These are phyloP conservation scores for Argyra leucocephala DNA, from an alignment of 2,888 invertebrate genomes.

Conservation along the genomic window DNA sequence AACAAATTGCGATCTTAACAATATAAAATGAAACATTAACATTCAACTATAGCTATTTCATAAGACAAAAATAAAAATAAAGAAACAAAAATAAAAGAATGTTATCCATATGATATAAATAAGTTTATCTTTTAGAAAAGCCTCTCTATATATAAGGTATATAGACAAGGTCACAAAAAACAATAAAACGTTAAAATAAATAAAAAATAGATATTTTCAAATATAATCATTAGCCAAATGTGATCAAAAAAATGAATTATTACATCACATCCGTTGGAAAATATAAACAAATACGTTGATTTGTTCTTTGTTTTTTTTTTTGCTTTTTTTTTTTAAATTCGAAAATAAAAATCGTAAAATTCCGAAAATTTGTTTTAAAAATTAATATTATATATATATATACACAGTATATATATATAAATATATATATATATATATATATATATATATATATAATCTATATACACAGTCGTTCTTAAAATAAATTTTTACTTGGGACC, in stretches of 20 bases:
- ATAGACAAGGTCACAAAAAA: not conserved
- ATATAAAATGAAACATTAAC: conserved; percentile 14
- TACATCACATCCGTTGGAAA: conserved; percentile 1
- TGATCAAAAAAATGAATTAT: not conserved
- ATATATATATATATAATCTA: too few relatives aligned
- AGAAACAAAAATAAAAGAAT: too few relatives aligned
- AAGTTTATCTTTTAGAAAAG: not conserved
- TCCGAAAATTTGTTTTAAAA: not conserved
- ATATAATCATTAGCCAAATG: too few relatives aligned
- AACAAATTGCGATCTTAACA: conserved; percentile 25
- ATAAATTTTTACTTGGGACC: too few relatives aligned
- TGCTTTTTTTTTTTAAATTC: not conserved
- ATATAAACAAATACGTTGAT: not conserved
- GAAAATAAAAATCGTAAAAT: too few relatives aligned
- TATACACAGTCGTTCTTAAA: too few relatives aligned
- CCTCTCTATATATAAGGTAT: not conserved
- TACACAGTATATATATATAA: too few relatives aligned
- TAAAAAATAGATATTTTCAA: not conserved
- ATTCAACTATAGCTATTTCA: not conserved
- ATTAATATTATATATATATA: too few relatives aligned
- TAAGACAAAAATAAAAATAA: not conserved
- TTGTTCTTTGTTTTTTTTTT: not conserved
- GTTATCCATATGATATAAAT: not conserved
- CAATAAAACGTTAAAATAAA: not conserved
- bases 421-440: too few relatives aligned